Base-by-base conservation (phyloP, 1,140 invertebrate species). In the Matsumurasca onukii region DNA sequence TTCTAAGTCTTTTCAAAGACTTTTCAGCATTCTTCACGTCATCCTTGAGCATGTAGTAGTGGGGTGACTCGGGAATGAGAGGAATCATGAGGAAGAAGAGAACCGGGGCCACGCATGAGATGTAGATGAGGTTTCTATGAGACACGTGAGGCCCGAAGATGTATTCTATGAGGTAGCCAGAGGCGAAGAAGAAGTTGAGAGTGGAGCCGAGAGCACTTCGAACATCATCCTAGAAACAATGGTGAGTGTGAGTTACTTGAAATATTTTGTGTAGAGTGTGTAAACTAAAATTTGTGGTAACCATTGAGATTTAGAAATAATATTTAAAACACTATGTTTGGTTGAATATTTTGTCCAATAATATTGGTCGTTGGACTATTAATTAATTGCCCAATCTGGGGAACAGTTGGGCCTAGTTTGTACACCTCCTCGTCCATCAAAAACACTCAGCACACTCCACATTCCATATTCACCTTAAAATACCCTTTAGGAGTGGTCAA, bases 41-140 rank as follows among this genome's bases (percentile, higher is more conserved):
- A 29, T 59, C 25, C 25, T 59, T 59, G 2, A 59, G 5, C 2
- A 59, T 59, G 55, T 59, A 59, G 55, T 85, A 91, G 64, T 87
- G 87, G 0, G 94, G 94, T 34, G 90, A 90, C 76, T 96, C 94
- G 0, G 93, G 93, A 81, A 94, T 89, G 61, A 87, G 86, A 5
- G 86, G 63, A 80, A 91, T 90, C 72, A 88, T 87, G 0, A 84
- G 68, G 0, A 91, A 73, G 78, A 92, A 90, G 0, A 87, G 31
- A 0, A 86, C 73, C 0, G 88, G 88, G 34, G 88, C 78, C 0
- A 80, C 78, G 2, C 86, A 78, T 68, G 88, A 89, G 1, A 85
- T 77, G 68, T 89, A 84, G 69, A 89, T 87, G 17, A 92, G 81
- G 1, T 80, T 81, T 30, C 80, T 76, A 79, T 94, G 93, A 0